Percentiles rank a stretch among this genome's conserved stretches.
These are phyloP conservation scores for Cynaeus angustus DNA, from an alignment of 2,888 invertebrate species.

Conservation along the genomic window DNA sequence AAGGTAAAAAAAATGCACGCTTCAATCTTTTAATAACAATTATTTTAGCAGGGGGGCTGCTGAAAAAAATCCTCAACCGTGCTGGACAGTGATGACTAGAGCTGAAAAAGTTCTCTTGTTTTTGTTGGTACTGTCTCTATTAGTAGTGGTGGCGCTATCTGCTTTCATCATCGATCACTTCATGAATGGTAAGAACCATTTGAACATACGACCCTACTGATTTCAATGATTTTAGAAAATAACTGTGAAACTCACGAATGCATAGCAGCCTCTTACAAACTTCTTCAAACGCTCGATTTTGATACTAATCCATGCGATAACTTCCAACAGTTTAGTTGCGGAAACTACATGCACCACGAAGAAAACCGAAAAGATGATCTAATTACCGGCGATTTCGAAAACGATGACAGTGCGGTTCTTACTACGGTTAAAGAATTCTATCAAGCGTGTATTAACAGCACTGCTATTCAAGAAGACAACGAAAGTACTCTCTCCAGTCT, in stretches of 20 bases:
- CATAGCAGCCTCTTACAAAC: constrained; percentile 81
- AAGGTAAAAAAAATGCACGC: constrained; percentile 32
- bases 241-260: constrained; percentile 77
- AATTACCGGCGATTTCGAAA: constrained; percentile 69
- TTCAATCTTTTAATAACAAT: not conserved
- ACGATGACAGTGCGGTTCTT: constrained; percentile 68
- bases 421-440: constrained; percentile 70
- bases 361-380: constrained; percentile 71
- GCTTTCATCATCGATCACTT: constrained; percentile 25
- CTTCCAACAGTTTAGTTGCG: constrained; percentile 84
- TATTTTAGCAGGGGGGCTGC: constrained; percentile 12
- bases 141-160: constrained; percentile 14
- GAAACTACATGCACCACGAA: constrained; percentile 78
- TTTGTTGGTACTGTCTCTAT: constrained; percentile 27
- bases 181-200: constrained; percentile 15
- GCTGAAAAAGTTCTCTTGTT: constrained; percentile 42
- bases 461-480: constrained; percentile 26
- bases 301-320: constrained; percentile 83
- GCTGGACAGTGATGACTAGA: constrained; percentile 42
- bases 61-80: constrained; percentile 43
- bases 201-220: not conserved
- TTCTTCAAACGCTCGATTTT: constrained; percentile 79
- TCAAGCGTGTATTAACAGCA: constrained; percentile 70
- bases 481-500: constrained; percentile 7
- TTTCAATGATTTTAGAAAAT: constrained; percentile 9